Evolutionary conservation across 2,797 vertebrate genomes (phyloP).

Genomic region (Tragopan temminckii): DNA sequence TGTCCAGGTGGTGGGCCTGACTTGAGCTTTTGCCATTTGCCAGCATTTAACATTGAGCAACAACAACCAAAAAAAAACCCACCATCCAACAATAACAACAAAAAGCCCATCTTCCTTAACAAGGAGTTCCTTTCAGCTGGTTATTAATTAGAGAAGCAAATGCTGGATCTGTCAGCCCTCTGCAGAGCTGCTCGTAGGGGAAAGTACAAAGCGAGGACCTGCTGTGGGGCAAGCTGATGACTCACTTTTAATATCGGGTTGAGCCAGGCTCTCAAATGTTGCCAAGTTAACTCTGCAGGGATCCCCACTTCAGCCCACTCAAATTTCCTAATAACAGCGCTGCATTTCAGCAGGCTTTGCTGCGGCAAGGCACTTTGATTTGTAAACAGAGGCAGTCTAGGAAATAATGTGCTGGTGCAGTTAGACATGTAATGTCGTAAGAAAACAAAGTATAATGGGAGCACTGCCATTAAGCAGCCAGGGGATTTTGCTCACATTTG

Average conservation of each 20-base stretch:
- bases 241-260: constrained; percentile 86
- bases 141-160: constrained; percentile 80
- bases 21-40: constrained; percentile 20
- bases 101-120: constrained; percentile 27
- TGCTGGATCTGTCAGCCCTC: constrained; percentile 27
- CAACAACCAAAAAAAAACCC: not conserved
- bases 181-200: constrained; percentile 71
- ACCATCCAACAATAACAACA: not conserved
- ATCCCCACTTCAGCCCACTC: constrained; percentile 84
- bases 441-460: constrained; percentile 29
- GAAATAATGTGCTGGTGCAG: constrained; percentile 50
- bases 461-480: not conserved
- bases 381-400: constrained; percentile 76
- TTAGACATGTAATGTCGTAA: not conserved
- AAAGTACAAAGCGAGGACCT: constrained; percentile 81
- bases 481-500: constrained; percentile 3
- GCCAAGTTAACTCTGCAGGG: constrained; percentile 85
- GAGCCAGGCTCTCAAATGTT: constrained; percentile 77
- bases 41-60: not conserved
- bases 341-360: constrained; percentile 72
- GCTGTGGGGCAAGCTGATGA: constrained; percentile 87
- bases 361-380: constrained; percentile 76
- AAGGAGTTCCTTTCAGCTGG: constrained; percentile 73
- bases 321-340: constrained; percentile 83
- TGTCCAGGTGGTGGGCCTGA: not conserved